phyloP scores from a whole-genome alignment of 1,140 invertebrate species.

The Lepidurus apus region DNA sequence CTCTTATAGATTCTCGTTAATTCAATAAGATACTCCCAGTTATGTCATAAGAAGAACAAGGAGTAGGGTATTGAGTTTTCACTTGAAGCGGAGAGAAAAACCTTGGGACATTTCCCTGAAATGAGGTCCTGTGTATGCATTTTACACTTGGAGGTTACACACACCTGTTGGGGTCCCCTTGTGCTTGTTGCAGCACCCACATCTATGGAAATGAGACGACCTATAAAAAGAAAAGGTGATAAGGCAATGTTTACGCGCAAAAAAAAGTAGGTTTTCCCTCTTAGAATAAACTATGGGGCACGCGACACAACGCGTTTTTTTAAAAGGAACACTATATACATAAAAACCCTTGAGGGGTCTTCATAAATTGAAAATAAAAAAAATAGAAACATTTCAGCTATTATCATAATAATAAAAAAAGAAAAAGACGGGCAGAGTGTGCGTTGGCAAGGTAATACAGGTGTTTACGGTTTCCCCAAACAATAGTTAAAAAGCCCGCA shows the following conservation, averaged over 20 bases:
- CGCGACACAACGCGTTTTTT: conserved; percentile 3
- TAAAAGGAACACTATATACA: no score
- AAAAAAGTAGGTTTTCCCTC: not conserved
- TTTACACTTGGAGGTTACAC: not conserved
- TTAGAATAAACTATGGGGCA: not conserved
- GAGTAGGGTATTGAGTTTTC: no score
- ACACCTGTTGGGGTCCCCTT: not conserved
- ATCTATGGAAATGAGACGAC: conserved; percentile 21
- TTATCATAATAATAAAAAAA: not conserved
- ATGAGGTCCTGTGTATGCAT: not conserved
- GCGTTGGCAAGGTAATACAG: not conserved
- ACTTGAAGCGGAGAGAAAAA: no score
- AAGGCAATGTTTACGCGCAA: not conserved
- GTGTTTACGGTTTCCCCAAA: not conserved
- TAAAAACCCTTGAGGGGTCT: not conserved
- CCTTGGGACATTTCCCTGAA: no score
- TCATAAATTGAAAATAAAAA: not conserved
- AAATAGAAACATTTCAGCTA: not conserved
- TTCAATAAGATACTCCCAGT: no score
- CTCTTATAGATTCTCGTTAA: no score
- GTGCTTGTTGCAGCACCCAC: not conserved
- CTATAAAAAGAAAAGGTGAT: not conserved
- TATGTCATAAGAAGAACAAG: no score
- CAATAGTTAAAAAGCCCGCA: not conserved
- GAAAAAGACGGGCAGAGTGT: not conserved